These are phyloP conservation scores for Cydia strobilella DNA, from an alignment of 1,140 invertebrate genomes.

Conservation along the genomic window DNA sequence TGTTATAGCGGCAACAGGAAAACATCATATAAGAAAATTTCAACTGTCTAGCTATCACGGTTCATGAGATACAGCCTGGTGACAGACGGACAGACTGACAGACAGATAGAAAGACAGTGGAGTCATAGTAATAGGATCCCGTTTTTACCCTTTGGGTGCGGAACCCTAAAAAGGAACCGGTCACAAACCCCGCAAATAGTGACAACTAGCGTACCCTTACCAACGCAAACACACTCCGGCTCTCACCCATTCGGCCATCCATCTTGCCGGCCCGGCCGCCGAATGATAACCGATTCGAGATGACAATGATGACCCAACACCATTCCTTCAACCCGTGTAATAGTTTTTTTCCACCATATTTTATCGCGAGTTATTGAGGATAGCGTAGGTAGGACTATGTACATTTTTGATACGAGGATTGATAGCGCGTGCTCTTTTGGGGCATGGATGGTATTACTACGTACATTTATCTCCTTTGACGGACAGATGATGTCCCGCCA, in stretches of 20 bases:
- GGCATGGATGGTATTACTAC: background rate
- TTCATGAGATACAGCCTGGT: too few species aligned
- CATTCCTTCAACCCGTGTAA: slow-evolving; percentile 58
- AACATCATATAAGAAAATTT: too few species aligned
- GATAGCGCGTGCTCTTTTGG: slow-evolving; percentile 20
- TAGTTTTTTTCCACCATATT: slow-evolving; percentile 61
- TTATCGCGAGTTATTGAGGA: slow-evolving; percentile 59
- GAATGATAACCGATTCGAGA: slow-evolving; percentile 56
- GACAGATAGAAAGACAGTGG: too few species aligned
- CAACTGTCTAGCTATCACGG: too few species aligned
- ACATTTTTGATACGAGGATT: slow-evolving; percentile 54
- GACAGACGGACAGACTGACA: too few species aligned
- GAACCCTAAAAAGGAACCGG: background rate
- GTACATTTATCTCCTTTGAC: slow-evolving; percentile 17
- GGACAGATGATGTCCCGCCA: background rate
- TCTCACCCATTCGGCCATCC: slow-evolving; percentile 43
- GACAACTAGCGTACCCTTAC: slow-evolving; percentile 48
- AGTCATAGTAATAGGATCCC: too few species aligned
- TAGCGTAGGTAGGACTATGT: slow-evolving; percentile 47
- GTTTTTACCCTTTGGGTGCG: too few species aligned
- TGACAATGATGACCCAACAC: slow-evolving; percentile 67
- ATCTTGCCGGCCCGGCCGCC: slow-evolving; percentile 48
- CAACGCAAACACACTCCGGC: slow-evolving; percentile 44
- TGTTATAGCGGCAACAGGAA: too few species aligned
- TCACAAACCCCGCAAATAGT: slow-evolving; percentile 26